A percentile compares a stretch with the other conserved stretches of the same genome.
Conservation (phyloP, 2,888 invertebrate species). For the Orgyia antiqua region DNA sequence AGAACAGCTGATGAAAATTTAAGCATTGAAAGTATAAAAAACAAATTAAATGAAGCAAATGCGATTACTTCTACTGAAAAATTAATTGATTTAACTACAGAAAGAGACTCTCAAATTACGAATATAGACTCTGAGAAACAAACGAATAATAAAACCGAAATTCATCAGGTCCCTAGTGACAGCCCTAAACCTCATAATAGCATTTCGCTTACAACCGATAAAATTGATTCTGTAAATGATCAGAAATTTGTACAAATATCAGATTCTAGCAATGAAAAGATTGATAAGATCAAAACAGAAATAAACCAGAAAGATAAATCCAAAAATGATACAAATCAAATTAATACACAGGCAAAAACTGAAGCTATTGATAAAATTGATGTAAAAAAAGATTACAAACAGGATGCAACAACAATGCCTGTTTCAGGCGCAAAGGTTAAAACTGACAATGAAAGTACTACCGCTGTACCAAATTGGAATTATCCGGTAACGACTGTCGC, state of each 20-base stretch:
- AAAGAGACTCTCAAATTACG: background rate
- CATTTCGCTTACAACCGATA: background rate
- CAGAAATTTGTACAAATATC: background rate
- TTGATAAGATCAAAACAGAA: background rate
- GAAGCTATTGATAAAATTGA: background rate
- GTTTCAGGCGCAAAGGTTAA: no score
- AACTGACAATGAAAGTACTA: slow-evolving; percentile 8
- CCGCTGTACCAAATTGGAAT: slow-evolving; percentile 8
- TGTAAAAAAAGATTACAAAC: background rate
- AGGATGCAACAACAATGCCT: slow-evolving; percentile 16
- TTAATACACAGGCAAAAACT: background rate
- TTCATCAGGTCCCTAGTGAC: background rate
- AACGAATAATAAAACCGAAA: background rate
- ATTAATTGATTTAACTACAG: background rate
- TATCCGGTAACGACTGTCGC: slow-evolving; percentile 9
- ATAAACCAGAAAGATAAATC: background rate
- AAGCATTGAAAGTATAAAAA: no score
- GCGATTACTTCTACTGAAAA: background rate
- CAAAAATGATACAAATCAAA: background rate
- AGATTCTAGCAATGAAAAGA: background rate
- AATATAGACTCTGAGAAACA: background rate
- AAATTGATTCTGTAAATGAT: background rate
- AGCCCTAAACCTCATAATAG: no score
- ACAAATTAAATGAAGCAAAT: background rate
- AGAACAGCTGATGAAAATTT: background rate